Base-by-base conservation (phyloP, 2,797 vertebrate genomes). In the Harpagifer antarcticus region DNA sequence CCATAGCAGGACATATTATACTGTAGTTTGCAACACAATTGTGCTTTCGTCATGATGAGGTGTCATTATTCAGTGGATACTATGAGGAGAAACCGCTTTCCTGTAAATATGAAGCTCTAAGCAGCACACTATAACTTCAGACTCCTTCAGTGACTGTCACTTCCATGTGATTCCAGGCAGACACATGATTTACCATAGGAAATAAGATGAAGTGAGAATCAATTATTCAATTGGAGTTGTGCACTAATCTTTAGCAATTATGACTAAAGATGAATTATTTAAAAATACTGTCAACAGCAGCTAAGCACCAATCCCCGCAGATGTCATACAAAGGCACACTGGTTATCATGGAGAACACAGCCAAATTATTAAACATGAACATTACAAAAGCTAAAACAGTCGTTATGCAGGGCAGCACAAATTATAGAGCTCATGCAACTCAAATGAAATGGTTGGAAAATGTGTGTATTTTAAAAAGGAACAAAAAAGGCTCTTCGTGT, bases 381-480 rank as follows among this genome's bases (percentile, higher is more conserved):
- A n/a, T 2, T 17, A n/a, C 20, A 40, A 17, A 17, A 33, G 44
- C 27, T 37, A 23, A 27, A 31, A 13, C 19, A 13, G 52, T n/a
- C 45, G 40, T 60, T 57, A 71, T 27, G 31, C n/a, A 20, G 33
- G 40, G 16, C 4, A 52, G 61, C 19, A 52, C 19, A 12, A 66
- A 75, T 80, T 57, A 71, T 5, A 31, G 67, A 47, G 67, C 37
- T 20, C 48, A 47, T 9, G 19, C 27, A 54, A 69, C 33, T 60
- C 14, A 50, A 2, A 44, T 49, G 3, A 23, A 66, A 55, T 2
- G 3, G 11, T 13, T 66, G 43, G 43, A 3, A 33, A 68, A 49
- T 17, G 48, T 68, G 17, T 27, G 9, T 4, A 14, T 54, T 65
- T 43, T 20, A 27, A 68, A 68, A 37, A 52, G 1, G 53, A 17